These are phyloP conservation scores for Leptinotarsa tumamoca DNA, from an alignment of 2,888 invertebrate species.

Conservation along the genomic window DNA sequence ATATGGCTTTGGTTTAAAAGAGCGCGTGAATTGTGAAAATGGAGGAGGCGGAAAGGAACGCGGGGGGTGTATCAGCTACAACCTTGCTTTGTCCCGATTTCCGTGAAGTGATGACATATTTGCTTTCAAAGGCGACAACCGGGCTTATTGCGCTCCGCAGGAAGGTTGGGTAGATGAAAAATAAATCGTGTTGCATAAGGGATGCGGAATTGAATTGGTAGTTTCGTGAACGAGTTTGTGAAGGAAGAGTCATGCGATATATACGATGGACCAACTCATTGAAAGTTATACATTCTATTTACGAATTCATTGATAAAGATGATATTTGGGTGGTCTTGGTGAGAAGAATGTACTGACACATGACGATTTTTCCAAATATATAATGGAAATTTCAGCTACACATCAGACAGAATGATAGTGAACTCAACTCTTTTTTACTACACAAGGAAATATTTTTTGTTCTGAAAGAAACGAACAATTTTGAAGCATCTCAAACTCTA, in stretches of 20 bases:
- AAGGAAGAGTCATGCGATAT: not conserved
- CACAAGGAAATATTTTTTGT: too few species aligned
- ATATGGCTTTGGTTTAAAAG: constrained; percentile 59
- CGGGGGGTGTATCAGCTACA: constrained; percentile 32
- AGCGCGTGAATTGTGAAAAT: constrained; percentile 47
- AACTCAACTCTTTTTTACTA: too few species aligned
- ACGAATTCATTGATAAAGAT: too few species aligned
- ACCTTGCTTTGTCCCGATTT: constrained; percentile 39
- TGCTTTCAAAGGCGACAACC: constrained; percentile 32
- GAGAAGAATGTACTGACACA: too few species aligned
- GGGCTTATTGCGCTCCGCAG: constrained; percentile 36
- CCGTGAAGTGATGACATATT: constrained; percentile 35
- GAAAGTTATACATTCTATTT: too few species aligned
- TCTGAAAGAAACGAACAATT: too few species aligned
- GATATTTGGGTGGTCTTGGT: too few species aligned
- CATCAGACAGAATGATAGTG: too few species aligned
- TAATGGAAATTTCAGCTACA: too few species aligned
- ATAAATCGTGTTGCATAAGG: constrained; percentile 17
- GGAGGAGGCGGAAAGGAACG: constrained; percentile 33
- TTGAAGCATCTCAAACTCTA: too few species aligned
- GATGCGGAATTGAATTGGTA: not conserved
- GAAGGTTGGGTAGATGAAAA: constrained; percentile 16
- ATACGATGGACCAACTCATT: not conserved
- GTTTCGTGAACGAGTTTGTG: not conserved
- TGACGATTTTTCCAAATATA: too few species aligned